phyloP scores from a whole-genome alignment of 2,888 invertebrate species.

The Athalia rosae region DNA sequence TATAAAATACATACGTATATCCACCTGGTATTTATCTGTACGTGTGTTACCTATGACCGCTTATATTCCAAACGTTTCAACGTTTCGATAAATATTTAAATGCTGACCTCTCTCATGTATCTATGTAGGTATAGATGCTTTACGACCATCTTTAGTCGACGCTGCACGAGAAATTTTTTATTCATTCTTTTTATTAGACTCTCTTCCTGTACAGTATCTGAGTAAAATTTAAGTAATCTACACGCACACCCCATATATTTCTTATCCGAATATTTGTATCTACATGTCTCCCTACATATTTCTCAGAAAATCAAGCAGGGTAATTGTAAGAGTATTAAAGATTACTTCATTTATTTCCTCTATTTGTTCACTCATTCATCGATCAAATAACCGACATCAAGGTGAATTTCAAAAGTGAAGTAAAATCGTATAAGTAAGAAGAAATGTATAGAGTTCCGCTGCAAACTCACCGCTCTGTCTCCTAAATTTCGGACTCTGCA shows the following conservation, averaged over 20 bases:
- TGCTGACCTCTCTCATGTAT: not conserved
- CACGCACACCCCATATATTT: no score
- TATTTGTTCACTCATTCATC: no score
- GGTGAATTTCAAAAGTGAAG: not conserved
- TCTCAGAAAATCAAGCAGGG: no score
- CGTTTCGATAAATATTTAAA: slow-evolving; percentile 38
- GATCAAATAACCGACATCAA: no score
- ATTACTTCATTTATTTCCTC: no score
- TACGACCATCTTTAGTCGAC: not conserved
- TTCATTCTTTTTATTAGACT: no score
- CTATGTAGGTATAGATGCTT: not conserved
- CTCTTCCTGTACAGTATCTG: no score
- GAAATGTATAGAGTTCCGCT: not conserved
- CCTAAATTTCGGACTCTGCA: slow-evolving; percentile 91
- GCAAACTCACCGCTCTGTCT: slow-evolving; percentile 87
- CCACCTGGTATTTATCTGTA: not conserved
- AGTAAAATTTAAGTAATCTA: no score
- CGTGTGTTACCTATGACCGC: not conserved
- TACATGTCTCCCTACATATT: no score
- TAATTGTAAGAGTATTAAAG: no score
- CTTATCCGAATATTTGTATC: no score
- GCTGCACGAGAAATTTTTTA: not conserved
- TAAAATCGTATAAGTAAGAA: not conserved
- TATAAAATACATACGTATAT: no score
- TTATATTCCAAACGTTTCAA: slow-evolving; percentile 4